Percentiles rank a stretch among this genome's conserved stretches.
Conservation (phyloP, 2,797 vertebrate species). For the Neopelma chrysocephalum region DNA sequence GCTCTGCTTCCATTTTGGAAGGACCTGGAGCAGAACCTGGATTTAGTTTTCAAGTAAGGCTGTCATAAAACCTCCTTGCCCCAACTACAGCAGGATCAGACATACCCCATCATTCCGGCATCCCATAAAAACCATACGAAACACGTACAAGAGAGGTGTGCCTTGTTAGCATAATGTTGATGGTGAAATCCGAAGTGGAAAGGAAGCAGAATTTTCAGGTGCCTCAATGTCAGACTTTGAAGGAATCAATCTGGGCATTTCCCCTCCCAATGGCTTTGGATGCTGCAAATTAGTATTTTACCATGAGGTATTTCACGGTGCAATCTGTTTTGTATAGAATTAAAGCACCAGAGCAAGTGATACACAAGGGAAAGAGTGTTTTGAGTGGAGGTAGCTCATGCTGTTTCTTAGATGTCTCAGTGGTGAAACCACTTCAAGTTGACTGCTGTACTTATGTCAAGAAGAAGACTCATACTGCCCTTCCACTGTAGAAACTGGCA, state of each 20-base stretch:
- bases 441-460: background rate
- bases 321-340: background rate
- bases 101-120: background rate
- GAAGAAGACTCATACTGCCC: background rate
- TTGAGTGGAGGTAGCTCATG: background rate
- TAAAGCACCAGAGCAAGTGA: background rate
- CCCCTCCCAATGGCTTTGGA: background rate
- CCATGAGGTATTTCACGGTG: background rate
- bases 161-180: background rate
- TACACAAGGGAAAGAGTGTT: background rate
- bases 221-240: background rate
- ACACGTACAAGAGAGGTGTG: background rate
- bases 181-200: background rate
- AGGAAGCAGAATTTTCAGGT: background rate
- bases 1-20: background rate
- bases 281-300: background rate
- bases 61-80: background rate
- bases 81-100: background rate
- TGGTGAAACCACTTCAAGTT: background rate
- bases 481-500: background rate
- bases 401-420: background rate
- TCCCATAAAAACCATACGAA: background rate
- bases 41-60: background rate
- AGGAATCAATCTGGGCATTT: background rate
- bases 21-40: background rate